Base-by-base conservation (phyloP, 2,797 vertebrate genomes). In the Tiaroga cobitis region DNA sequence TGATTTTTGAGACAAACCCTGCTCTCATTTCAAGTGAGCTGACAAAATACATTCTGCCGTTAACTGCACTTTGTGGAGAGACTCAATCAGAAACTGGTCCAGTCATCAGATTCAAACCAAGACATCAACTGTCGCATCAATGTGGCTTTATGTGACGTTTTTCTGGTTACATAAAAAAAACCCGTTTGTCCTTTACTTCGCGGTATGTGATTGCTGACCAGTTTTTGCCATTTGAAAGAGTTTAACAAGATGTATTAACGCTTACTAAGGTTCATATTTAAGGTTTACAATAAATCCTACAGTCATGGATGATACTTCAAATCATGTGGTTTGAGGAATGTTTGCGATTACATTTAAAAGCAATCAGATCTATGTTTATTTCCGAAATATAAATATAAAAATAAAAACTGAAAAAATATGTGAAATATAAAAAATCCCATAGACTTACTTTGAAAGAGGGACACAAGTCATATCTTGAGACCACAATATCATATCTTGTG, bases 51-150 rank as follows among this genome's bases (percentile, higher is more conserved):
- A 49, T 21, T 2, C 4, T 69, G 6, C 61, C n/a, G 74, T 76
- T 75, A 75, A 83, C 72, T 11, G 61, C 21, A 72, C 16, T 82
- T 49, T 54, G 39, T 24, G 8, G 10, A 61, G n/a, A 81, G 54
- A 90, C 81, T 90, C 86, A 90, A 84, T 82, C 81, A 88, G 89
- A 88, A 88, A 90, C 87, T 51, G 8, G 26, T 41, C 18, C 81
- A 88, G 81, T 87, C 89, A 78, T 90, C 79, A 79, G 78, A 86
- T 81, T 34, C 78, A 67, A 87, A 86, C 86, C 72, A 85, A 70
- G 80, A 72, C 82, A 81, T 81, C 39, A 88, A 90, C 87, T 15
- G 87, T 84, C 81, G 4, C 19, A 79, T 51, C 19, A 26, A 3
- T 75, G 73, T 85, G 83, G 84, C 74, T 86, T 80, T 87, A 37